Evolutionary conservation across 1,140 invertebrate species (phyloP).

Genomic region (Paraescarpia echinospica): DNA sequence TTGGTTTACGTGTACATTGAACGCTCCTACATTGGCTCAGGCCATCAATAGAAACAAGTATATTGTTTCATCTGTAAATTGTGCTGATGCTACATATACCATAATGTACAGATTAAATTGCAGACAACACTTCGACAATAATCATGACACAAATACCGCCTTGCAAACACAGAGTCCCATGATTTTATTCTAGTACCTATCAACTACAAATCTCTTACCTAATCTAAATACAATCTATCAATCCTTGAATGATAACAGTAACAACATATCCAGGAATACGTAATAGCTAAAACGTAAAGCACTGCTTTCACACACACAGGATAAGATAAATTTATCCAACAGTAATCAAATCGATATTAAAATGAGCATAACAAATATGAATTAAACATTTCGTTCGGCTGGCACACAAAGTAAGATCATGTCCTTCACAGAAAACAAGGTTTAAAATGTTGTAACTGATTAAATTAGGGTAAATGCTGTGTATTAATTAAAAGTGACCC

Average conservation of each 20-base stretch:
- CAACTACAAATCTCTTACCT: background rate
- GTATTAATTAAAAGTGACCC: background rate
- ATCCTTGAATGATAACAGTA: background rate
- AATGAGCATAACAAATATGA: background rate
- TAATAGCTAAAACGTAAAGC: background rate
- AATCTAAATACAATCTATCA: background rate
- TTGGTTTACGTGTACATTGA: background rate
- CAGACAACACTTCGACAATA: background rate
- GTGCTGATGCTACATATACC: background rate
- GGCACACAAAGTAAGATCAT: background rate
- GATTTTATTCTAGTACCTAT: background rate
- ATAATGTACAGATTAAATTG: background rate
- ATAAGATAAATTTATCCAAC: background rate
- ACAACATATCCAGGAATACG: background rate
- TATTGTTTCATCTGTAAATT: background rate
- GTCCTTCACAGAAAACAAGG: background rate
- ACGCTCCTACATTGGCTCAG: background rate
- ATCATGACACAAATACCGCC: too few relatives aligned
- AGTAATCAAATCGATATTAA: background rate
- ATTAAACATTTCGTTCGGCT: background rate
- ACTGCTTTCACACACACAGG: background rate
- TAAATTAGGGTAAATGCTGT: background rate
- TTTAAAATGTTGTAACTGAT: background rate
- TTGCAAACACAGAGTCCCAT: background rate
- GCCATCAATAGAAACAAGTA: background rate